Base-by-base conservation (phyloP, 2,888 invertebrate species). In the Dryomyza anilis region DNA sequence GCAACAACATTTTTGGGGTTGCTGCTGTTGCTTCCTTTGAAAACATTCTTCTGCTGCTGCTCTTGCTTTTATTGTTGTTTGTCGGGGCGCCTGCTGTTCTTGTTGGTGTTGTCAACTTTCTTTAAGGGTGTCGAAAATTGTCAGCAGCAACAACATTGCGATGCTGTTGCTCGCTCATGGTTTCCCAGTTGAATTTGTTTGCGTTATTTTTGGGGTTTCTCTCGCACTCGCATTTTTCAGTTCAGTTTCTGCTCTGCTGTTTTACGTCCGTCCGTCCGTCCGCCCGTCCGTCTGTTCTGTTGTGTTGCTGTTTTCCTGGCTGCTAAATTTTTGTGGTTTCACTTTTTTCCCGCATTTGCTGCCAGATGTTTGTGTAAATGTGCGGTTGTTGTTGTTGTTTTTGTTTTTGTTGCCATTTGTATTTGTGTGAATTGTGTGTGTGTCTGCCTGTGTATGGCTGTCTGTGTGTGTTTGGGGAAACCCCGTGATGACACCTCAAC, bases 171-270 rank as follows among this genome's bases (percentile, higher is more conserved):
- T 56, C 48, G n/a, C 48, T 63, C 29, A 50, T 58, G 58, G 16
- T 16, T 46, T 57, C 62, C 62, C 52, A 58, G 30, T 33, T 23
- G 30, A 52, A 27, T 60, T 39, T 55, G 36, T 50, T 60, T 56
- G 53, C 59, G 65, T 65, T 65, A 43, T 45, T 53, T 61, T 61
- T 45, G 50, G 60, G 53, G 61, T 61, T 53, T n/a, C n/a, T 52
- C 52, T 50, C 60, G 27, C 39, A 39, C 27, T 7, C 14, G 7
- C 61, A 19, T 53, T 27, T 29, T 19, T 21, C 12, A 19, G 19
- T 48, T 21, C 43, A 19, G 29, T 27, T 29, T 14, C 21, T 30
- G 2, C n/a, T 21, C 7, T n/a, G n/a, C n/a, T n/a, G n/a, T n/a
- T n/a, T n/a, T n/a, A n/a, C n/a, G 7, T 21, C 55, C 21, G 33